A percentile compares a stretch with the other conserved stretches of the same genome.
These are phyloP conservation scores for Empidonax alnorum DNA, from an alignment of 2,113 vertebrate species.

Conservation along the genomic window DNA sequence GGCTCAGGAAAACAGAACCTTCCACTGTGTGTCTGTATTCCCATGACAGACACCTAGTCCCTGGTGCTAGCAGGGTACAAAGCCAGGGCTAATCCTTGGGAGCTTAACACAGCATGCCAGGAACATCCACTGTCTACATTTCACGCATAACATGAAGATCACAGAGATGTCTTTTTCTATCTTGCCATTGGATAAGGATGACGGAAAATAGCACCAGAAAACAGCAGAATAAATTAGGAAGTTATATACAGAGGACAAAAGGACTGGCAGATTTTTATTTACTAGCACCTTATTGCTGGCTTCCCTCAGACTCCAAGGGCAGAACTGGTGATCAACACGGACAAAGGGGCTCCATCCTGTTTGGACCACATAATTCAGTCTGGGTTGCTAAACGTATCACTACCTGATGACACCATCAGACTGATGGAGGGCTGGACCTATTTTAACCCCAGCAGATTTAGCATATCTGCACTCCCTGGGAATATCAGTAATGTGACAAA, in stretches of 20 bases:
- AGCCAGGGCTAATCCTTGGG: background rate
- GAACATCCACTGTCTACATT: background rate
- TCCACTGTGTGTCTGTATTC: background rate
- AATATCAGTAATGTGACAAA: background rate
- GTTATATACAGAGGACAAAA: background rate
- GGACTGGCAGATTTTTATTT: background rate
- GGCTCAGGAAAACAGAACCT: background rate
- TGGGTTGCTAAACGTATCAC: background rate
- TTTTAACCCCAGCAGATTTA: background rate
- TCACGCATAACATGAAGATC: background rate
- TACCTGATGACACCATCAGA: background rate
- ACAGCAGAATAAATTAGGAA: background rate
- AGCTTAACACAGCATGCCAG: background rate
- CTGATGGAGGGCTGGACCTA: background rate
- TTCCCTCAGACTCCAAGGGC: background rate
- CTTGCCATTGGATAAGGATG: background rate
- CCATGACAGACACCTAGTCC: rapidly evolving
- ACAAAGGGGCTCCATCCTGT: background rate
- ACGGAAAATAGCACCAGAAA: background rate
- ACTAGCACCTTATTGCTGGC: background rate
- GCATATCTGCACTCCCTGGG: background rate
- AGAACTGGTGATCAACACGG: background rate
- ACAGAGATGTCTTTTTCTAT: background rate
- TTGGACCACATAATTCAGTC: background rate
- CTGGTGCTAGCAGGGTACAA: background rate